phyloP scores from a whole-genome alignment of 2,113 vertebrate species.

The Castor canadensis region DNA sequence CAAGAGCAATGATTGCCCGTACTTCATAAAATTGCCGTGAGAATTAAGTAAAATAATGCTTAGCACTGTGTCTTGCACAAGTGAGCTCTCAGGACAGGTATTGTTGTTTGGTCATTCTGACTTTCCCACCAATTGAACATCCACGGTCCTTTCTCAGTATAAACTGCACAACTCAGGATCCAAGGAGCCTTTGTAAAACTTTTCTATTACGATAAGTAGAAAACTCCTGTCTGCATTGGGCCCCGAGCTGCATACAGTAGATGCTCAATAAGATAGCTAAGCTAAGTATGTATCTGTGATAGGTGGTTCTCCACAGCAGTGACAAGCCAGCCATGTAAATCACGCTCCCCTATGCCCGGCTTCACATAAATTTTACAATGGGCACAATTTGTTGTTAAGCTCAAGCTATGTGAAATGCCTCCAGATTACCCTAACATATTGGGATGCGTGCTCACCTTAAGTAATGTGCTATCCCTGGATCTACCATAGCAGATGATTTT shows the following conservation, averaged over 20 bases:
- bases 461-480: slow-evolving; percentile 70
- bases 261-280: background rate
- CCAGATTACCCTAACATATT: slow-evolving; percentile 72
- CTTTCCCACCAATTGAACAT: background rate
- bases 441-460: slow-evolving; percentile 72
- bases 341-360: background rate
- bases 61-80: no score
- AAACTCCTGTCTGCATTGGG: background rate
- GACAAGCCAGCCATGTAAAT: slow-evolving; percentile 22
- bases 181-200: background rate
- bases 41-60: background rate
- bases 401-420: slow-evolving; percentile 68
- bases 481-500: slow-evolving; percentile 77
- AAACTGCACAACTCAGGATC: background rate
- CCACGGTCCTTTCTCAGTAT: background rate
- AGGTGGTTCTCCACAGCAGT: background rate
- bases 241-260: background rate
- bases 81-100: background rate
- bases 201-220: background rate
- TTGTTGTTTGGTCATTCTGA: background rate
- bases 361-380: slow-evolving; percentile 41
- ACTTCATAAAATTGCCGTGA: background rate
- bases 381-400: slow-evolving; percentile 67
- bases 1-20: background rate
- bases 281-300: background rate